Evolutionary conservation across 2,888 invertebrate species (phyloP), one percentile per base, ranked within the genome.

Genomic region (Drosophila paranaensis): DNA sequence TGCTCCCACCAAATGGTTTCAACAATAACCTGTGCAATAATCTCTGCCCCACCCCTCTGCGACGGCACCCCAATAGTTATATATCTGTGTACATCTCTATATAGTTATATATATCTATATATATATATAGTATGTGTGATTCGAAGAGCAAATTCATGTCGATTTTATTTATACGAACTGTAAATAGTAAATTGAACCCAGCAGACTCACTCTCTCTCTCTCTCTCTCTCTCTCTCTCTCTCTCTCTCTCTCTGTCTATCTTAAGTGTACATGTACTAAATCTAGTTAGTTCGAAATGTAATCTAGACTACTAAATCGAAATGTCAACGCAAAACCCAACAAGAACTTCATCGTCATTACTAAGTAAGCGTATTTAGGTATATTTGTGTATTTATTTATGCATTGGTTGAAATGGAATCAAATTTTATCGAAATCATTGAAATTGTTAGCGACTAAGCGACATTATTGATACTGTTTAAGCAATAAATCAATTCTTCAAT

Each of bases 401-500:
- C 25, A 48, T 60, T 74, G 83, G 46, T 60, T 71, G 51, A 27
- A 64, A 64, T 61, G 54, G 40, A 63, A 56, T 70, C 54, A 63
- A 58, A 75, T 84, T 81, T 83, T 68, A 71, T 67, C 46, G 55
- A 74, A 61, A 68, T 73, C 76, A 79, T 88, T 88, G 79, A 86
- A 86, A 88, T 87, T 90, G 90, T 90, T 88, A 88, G 89, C 48
- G 46, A 55, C 61, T 88, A 88, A 88, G 87, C 76, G 87, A 89
- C 88, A 83, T 90, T 86, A 86, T 86, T 86, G 87, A 88, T 90
- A 87, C 73, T 83, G 77, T 87, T 83, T 86, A 87, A 87, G 89
- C 85, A 89, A 87, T 90, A 87, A 89, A 90, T 74, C 87, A 86
- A 86, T 86, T 89, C 89, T 81, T 81, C 74, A 88, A 83, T 71